These are phyloP conservation scores for Aphelenchoides avenae DNA, from an alignment of 1,140 invertebrate genomes.

Conservation along the genomic window DNA sequence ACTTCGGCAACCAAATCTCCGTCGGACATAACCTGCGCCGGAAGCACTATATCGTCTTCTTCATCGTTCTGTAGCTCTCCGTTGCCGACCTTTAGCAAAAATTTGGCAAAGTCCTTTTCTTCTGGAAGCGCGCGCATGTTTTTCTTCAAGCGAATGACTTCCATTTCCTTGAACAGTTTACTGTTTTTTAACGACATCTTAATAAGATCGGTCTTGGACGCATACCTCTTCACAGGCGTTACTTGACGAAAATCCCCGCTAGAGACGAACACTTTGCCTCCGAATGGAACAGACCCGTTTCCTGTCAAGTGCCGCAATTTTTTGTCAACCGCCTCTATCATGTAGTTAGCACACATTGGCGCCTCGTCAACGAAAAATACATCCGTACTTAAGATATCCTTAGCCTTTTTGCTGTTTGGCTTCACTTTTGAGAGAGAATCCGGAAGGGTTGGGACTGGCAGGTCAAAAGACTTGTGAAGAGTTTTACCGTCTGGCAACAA, in stretches of 20 bases:
- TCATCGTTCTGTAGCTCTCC: slow-evolving; percentile 24
- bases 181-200: slow-evolving; percentile 46
- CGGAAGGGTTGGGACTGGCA: not conserved
- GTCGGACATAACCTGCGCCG: slow-evolving; percentile 13
- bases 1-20: slow-evolving; percentile 8
- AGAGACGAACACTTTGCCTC: slow-evolving; percentile 46
- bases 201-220: slow-evolving; percentile 31
- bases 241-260: slow-evolving; percentile 54
- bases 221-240: slow-evolving; percentile 36
- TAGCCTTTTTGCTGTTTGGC: slow-evolving; percentile 17
- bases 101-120: slow-evolving; percentile 31
- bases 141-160: slow-evolving; percentile 13
- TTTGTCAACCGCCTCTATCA: slow-evolving; percentile 30
- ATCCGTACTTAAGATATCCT: slow-evolving; percentile 19
- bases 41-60: slow-evolving; percentile 29
- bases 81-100: slow-evolving; percentile 38
- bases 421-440: slow-evolving; percentile 11
- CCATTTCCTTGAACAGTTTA: slow-evolving; percentile 38
- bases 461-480: slow-evolving; percentile 14
- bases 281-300: slow-evolving; percentile 34
- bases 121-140: slow-evolving; percentile 41
- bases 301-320: slow-evolving; percentile 39
- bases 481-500: slow-evolving; percentile 39
- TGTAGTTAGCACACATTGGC: slow-evolving; percentile 23
- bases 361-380: slow-evolving; percentile 40